Evolutionary conservation across 2,113 vertebrate species (phyloP).

Genomic region (Pteruthius melanotis): DNA sequence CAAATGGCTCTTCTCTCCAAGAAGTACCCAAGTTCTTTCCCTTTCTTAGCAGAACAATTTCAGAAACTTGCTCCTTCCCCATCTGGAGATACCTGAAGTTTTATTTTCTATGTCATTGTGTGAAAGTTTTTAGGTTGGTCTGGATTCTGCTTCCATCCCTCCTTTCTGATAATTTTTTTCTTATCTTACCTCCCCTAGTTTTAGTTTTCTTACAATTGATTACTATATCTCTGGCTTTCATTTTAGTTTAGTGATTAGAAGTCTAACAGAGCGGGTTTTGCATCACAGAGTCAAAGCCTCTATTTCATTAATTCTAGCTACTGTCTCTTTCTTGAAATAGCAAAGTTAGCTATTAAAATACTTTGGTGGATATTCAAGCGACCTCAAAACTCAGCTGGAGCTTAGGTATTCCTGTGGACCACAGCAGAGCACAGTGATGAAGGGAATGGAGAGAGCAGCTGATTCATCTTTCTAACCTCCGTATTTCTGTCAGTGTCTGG

Average conservation of each 20-base stretch:
- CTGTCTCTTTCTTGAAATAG: not conserved
- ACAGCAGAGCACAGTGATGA: not conserved
- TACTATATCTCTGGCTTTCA: not conserved
- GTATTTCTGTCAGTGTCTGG: not conserved
- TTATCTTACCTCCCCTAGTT: not conserved
- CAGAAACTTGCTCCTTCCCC: not conserved
- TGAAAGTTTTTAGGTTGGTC: not conserved
- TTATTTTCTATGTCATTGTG: not conserved
- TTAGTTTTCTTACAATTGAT: not conserved
- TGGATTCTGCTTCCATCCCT: not conserved
- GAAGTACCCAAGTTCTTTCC: not conserved
- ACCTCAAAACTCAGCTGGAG: not conserved
- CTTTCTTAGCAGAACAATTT: not conserved
- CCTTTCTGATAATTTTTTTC: not conserved
- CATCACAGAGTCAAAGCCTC: not conserved
- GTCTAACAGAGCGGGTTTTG: not conserved
- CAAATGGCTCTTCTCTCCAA: not conserved
- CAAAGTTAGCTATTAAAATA: not conserved
- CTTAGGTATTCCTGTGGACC: not conserved
- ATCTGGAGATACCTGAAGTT: not conserved
- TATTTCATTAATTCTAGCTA: not conserved
- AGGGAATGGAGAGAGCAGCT: not conserved
- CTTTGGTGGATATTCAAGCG: not conserved
- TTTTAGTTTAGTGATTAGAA: not conserved
- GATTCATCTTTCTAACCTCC: not conserved